These are phyloP conservation scores for Hipparchia sbordonii DNA, from an alignment of 2,888 invertebrate genomes.

Conservation along the genomic window DNA sequence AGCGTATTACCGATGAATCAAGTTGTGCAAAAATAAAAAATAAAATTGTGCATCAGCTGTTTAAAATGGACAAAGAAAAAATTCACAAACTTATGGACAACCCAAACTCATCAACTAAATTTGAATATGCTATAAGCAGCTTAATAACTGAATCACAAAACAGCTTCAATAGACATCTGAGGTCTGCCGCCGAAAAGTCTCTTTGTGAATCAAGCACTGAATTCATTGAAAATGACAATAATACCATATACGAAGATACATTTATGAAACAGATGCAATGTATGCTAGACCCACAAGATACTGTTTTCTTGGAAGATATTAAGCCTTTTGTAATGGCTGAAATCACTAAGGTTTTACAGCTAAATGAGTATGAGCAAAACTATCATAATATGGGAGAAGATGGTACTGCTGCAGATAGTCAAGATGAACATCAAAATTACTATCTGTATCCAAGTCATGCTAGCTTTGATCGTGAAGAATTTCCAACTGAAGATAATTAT, in stretches of 20 bases:
- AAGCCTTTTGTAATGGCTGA: slow-evolving; percentile 84
- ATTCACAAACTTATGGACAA: slow-evolving; percentile 77
- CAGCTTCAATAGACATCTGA: slow-evolving; percentile 70
- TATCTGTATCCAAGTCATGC: slow-evolving; percentile 24
- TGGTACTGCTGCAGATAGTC: slow-evolving; percentile 35
- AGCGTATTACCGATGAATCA: slow-evolving; percentile 54
- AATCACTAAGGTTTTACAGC: slow-evolving; percentile 80
- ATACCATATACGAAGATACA: slow-evolving; percentile 87
- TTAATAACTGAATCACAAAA: slow-evolving; percentile 78
- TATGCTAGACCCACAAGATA: slow-evolving; percentile 82
- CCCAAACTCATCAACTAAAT: slow-evolving; percentile 77
- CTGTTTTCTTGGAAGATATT: slow-evolving; percentile 80
- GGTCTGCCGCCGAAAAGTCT: slow-evolving; percentile 77
- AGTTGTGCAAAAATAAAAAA: slow-evolving; percentile 74
- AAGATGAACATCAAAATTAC: slow-evolving; percentile 27
- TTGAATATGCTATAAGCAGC: slow-evolving; percentile 78
- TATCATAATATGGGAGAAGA: slow-evolving; percentile 49
- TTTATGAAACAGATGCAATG: slow-evolving; percentile 87
- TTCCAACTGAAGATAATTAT: slow-evolving; percentile 39
- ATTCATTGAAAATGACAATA: slow-evolving; percentile 84
- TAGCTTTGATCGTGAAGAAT: slow-evolving; percentile 30
- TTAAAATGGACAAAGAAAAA: slow-evolving; percentile 78
- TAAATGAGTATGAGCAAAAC: slow-evolving; percentile 63
- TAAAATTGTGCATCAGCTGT: slow-evolving; percentile 76
- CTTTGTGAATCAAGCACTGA: slow-evolving; percentile 65